Evolutionary conservation across 2,888 invertebrate species (phyloP).

Genomic region (Noctua pronuba): DNA sequence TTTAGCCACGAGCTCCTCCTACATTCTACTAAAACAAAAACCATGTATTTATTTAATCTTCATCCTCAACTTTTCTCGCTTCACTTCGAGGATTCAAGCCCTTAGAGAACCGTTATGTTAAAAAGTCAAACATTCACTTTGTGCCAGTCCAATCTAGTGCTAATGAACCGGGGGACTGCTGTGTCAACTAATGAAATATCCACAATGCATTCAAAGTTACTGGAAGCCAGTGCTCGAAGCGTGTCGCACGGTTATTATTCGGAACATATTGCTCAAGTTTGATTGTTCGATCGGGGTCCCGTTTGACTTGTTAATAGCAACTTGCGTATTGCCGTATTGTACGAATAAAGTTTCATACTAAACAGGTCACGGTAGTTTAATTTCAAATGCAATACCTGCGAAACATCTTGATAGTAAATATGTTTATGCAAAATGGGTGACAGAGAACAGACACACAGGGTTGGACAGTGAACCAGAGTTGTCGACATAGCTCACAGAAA

Average conservation of each 20-base stretch:
- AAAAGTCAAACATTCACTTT: slow-evolving; percentile 42
- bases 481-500: too few species aligned
- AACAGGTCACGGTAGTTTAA: slow-evolving; percentile 43
- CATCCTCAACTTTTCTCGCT: slow-evolving; percentile 12
- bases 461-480: too few species aligned
- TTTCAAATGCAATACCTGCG: slow-evolving; percentile 2
- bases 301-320: slow-evolving; percentile 57
- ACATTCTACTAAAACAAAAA: too few species aligned
- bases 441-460: too few species aligned
- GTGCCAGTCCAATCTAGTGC: slow-evolving; percentile 22
- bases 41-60: slow-evolving; percentile 32
- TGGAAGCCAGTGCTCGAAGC: slow-evolving; percentile 31
- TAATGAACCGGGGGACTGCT: slow-evolving; percentile 45
- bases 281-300: slow-evolving; percentile 39
- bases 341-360: slow-evolving; percentile 40
- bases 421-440: neutral
- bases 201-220: slow-evolving; percentile 46
- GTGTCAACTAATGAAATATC: slow-evolving; percentile 56
- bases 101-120: slow-evolving; percentile 17
- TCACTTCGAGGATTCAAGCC: neutral
- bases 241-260: slow-evolving; percentile 32
- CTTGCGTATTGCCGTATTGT: slow-evolving; percentile 39
- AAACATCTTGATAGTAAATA: neutral
- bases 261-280: slow-evolving; percentile 49
- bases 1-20: too few species aligned